These are phyloP conservation scores for Seriola rivoliana DNA, from an alignment of 2,113 vertebrate genomes.

Conservation along the genomic window DNA sequence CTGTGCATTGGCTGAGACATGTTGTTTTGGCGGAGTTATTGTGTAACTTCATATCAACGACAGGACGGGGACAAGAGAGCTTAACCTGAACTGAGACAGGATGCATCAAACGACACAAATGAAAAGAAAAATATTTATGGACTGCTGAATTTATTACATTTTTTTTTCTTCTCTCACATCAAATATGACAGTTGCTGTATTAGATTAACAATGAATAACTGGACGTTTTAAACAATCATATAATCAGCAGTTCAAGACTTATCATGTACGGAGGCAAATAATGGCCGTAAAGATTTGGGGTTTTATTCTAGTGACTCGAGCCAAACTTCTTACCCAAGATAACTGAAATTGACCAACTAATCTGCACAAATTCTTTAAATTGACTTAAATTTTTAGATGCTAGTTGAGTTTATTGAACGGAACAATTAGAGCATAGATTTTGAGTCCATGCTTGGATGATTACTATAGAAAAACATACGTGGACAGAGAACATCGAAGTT, in stretches of 20 bases:
- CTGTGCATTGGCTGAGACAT: constrained; percentile 90
- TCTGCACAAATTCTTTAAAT: not conserved
- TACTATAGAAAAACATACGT: not conserved
- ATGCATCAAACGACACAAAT: constrained; percentile 16
- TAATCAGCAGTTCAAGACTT: not conserved
- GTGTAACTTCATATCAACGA: constrained; percentile 64
- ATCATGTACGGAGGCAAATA: not conserved
- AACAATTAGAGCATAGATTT: not conserved
- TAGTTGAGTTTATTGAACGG: not conserved
- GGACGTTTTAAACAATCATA: not conserved
- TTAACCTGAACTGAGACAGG: constrained; percentile 36
- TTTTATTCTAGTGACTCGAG: not conserved
- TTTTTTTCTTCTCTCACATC: constrained; percentile 13
- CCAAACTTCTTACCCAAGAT: not conserved
- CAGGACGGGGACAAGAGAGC: constrained; percentile 14
- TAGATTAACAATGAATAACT: not conserved
- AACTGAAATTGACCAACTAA: not conserved
- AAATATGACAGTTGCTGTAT: constrained; percentile 6
- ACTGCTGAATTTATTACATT: not conserved
- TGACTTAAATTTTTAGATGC: not conserved
- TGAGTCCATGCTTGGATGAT: not conserved
- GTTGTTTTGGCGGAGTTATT: constrained; percentile 86
- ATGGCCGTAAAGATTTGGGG: not conserved
- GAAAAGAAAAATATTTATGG: not conserved
- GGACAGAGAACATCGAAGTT: not conserved